phyloP scores from a whole-genome alignment of 1,140 invertebrate genomes.

The Aphaenogaster rudis region DNA sequence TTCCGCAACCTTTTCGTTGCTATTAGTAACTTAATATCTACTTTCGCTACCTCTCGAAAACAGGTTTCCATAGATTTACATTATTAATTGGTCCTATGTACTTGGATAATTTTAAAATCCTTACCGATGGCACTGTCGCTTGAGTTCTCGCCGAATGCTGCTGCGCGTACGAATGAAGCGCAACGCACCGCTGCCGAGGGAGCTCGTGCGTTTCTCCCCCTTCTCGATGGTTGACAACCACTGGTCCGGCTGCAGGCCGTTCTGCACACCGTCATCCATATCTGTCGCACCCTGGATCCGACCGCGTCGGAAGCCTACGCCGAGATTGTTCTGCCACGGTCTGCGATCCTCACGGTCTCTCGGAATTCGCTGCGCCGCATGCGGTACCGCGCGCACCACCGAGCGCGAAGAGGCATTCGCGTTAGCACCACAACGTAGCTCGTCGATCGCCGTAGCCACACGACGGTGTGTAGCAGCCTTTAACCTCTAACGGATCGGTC shows the following conservation, averaged over 20 bases:
- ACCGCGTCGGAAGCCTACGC: constrained; percentile 12
- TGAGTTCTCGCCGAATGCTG: constrained; percentile 82
- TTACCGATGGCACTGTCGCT: constrained; percentile 83
- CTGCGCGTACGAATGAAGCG: constrained; percentile 84
- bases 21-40: neutral
- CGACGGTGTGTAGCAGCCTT: constrained; percentile 69
- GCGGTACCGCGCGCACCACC: constrained; percentile 35
- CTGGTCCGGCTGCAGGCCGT: constrained; percentile 78
- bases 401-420: constrained; percentile 48
- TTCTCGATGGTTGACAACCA: constrained; percentile 79
- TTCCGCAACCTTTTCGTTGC: neutral
- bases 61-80: neutral
- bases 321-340: constrained; percentile 3
- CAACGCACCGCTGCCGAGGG: constrained; percentile 79
- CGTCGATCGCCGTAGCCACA: constrained; percentile 19
- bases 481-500: constrained; percentile 76
- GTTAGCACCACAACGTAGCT: neutral
- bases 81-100: neutral
- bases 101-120: constrained; percentile 38
- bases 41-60: neutral
- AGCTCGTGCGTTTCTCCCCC: constrained; percentile 78
- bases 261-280: constrained; percentile 80
- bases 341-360: constrained; percentile 31
- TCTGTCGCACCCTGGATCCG: constrained; percentile 67
- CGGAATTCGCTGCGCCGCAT: constrained; percentile 45